These are phyloP conservation scores for Tragelaphus strepsiceros DNA, from an alignment of 2,113 vertebrate species.

Conservation along the genomic window DNA sequence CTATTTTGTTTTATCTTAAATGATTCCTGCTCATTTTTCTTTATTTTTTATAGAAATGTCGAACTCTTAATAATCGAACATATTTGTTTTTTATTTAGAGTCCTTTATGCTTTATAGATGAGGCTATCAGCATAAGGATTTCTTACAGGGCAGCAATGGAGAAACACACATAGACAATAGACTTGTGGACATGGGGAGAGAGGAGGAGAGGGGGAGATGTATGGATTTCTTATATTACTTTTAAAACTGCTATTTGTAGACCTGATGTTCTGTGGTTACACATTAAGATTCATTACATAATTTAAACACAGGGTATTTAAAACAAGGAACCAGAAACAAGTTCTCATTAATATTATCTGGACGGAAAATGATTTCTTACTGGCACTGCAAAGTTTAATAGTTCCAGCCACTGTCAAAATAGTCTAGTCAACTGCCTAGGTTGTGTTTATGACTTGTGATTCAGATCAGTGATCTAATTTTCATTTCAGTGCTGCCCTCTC, in stretches of 20 bases:
- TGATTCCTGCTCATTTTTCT: background rate
- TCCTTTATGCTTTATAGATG: background rate
- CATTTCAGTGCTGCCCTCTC: background rate
- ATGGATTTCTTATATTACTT: constrained; percentile 38
- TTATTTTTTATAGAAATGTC: background rate
- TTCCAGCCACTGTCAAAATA: background rate
- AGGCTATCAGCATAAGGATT: background rate
- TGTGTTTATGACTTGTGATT: constrained; percentile 1
- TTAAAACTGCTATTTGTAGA: constrained; percentile 30
- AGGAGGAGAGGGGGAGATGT: background rate
- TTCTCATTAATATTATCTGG: constrained; percentile 27
- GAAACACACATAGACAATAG: background rate
- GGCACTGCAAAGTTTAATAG: constrained; percentile 9
- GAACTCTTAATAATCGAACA: background rate
- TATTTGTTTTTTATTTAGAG: constrained; percentile 22
- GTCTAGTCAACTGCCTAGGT: background rate
- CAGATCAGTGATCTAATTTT: background rate
- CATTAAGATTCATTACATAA: background rate
- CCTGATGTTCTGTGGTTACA: background rate
- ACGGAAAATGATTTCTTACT: constrained; percentile 47
- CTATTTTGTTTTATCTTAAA: constrained; percentile 12
- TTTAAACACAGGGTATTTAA: constrained; percentile 28
- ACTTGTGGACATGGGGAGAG: background rate
- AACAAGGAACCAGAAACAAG: constrained; percentile 22
- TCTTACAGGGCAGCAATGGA: background rate